These are phyloP conservation scores for Steinernema khuongi DNA, from an alignment of 1,140 invertebrate species.

Conservation along the genomic window DNA sequence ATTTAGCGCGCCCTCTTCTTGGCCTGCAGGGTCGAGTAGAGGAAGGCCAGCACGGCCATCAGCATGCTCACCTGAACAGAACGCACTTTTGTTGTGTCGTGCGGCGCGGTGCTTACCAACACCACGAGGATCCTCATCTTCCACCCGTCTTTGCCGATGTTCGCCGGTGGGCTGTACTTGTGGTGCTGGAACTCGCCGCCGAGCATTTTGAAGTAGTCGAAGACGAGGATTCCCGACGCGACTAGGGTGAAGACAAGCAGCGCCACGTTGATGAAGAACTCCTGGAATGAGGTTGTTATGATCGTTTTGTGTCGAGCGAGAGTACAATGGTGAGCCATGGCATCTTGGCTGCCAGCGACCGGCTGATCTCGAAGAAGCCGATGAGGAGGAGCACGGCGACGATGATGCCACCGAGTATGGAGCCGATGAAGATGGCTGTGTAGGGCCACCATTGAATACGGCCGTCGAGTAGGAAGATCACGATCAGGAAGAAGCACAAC, in stretches of 20 bases:
- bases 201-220: conserved; percentile 40
- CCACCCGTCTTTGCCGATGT: conserved; percentile 36
- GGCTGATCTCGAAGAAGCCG: conserved; percentile 36
- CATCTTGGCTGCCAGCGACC: conserved; percentile 26
- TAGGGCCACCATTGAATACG: conserved; percentile 39
- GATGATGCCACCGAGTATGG: conserved; percentile 35
- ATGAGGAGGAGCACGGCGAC: conserved; percentile 40
- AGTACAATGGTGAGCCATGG: conserved; percentile 34
- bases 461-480: conserved; percentile 43
- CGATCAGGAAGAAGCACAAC: conserved; percentile 39
- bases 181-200: conserved; percentile 37
- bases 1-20: conserved; percentile 14
- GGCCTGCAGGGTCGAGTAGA: conserved; percentile 18
- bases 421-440: conserved; percentile 41
- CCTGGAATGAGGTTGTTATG: conserved; percentile 32
- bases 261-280: conserved; percentile 35
- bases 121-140: conserved; percentile 30
- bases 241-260: conserved; percentile 37
- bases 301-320: conserved; percentile 18
- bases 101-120: conserved; percentile 5
- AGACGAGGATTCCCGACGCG: conserved; percentile 28
- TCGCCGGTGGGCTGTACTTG: conserved; percentile 27
- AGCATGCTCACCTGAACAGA: conserved; percentile 14
- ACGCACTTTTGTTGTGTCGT: not conserved
- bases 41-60: not conserved